Evolutionary conservation across 2,888 invertebrate genomes (phyloP).

Genomic region (Tholera decimalis): DNA sequence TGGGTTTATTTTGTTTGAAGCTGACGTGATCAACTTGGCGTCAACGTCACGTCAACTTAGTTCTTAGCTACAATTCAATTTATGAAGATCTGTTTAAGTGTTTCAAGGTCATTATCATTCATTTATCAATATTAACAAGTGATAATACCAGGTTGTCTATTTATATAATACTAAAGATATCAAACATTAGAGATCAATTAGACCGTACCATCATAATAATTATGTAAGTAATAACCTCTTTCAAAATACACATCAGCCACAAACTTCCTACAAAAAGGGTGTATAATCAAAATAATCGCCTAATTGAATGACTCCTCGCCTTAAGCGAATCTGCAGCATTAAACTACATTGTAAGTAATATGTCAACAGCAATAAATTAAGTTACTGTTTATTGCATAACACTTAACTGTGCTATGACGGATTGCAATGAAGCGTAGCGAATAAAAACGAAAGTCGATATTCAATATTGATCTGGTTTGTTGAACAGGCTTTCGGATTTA

Average conservation of each 20-base stretch:
- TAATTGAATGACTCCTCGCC: conserved; percentile 65
- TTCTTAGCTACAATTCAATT: no score
- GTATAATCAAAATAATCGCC: conserved; percentile 38
- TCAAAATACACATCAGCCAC: not conserved
- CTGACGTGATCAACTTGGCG: no score
- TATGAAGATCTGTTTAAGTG: no score
- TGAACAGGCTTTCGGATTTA: conserved; percentile 22
- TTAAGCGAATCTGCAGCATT: conserved; percentile 76
- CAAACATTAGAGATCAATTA: no score
- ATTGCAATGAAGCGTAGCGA: conserved; percentile 32
- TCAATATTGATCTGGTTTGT: conserved; percentile 19
- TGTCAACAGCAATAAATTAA: conserved; percentile 79
- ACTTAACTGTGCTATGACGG: conserved; percentile 25
- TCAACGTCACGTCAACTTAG: no score
- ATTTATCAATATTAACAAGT: no score
- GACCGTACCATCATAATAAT: no score
- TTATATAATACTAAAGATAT: no score
- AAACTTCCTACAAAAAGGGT: conserved; percentile 13
- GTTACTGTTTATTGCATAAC: conserved; percentile 71
- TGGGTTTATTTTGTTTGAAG: no score
- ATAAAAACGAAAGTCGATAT: conserved; percentile 41
- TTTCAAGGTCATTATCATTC: no score
- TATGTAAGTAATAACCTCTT: not conserved
- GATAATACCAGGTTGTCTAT: no score
- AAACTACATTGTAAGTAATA: conserved; percentile 64